These are phyloP conservation scores for Hystrix cristata DNA, from an alignment of 2,113 vertebrate genomes.

Conservation along the genomic window DNA sequence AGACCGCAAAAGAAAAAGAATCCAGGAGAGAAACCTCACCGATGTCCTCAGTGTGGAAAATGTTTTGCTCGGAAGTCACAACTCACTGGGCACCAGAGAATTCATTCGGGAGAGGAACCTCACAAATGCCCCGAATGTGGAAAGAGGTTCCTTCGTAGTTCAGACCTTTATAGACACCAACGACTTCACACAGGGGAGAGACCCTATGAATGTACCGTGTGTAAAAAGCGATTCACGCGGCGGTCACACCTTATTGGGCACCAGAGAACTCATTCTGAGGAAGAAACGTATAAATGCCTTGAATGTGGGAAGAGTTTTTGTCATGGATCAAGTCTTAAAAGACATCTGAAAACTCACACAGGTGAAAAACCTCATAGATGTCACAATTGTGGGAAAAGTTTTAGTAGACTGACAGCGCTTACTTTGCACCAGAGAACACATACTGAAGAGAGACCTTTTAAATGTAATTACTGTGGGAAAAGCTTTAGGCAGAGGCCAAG, in stretches of 20 bases:
- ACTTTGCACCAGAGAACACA: conserved; percentile 83
- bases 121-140: conserved; percentile 81
- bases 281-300: conserved; percentile 81
- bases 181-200: conserved; percentile 80
- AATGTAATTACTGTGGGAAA: conserved; percentile 82
- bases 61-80: conserved; percentile 82
- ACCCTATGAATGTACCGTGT: conserved; percentile 81
- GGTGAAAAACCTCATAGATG: conserved; percentile 82
- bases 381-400: conserved; percentile 81
- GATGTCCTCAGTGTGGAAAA: conserved; percentile 80
- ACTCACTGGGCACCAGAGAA: conserved; percentile 77
- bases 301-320: conserved; percentile 82
- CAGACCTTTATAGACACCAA: conserved; percentile 80
- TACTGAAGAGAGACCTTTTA: conserved; percentile 82
- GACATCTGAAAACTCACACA: conserved; percentile 80
- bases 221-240: conserved; percentile 80
- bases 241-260: conserved; percentile 82
- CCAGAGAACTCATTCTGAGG: conserved; percentile 82
- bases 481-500: conserved; percentile 82
- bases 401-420: conserved; percentile 78
- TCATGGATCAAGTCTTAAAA: conserved; percentile 83
- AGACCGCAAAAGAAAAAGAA: conserved; percentile 73
- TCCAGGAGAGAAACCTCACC: conserved; percentile 77
- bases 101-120: conserved; percentile 81
- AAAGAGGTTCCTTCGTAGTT: conserved; percentile 80